These are phyloP conservation scores for Dasysyrphus tricinctus DNA, from an alignment of 2,888 invertebrate genomes.

Conservation along the genomic window DNA sequence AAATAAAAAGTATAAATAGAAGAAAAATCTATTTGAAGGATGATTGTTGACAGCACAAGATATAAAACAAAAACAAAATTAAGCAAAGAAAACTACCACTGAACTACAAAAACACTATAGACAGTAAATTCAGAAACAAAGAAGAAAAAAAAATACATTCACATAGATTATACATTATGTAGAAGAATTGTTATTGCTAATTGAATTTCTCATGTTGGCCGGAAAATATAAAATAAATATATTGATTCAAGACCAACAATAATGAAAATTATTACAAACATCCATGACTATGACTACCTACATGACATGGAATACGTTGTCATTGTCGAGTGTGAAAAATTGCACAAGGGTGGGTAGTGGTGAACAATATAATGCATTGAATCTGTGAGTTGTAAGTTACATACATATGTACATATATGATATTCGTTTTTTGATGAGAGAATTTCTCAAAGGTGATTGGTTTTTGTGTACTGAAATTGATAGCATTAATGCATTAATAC, in stretches of 20 bases:
- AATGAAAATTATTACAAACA: conserved; percentile 28
- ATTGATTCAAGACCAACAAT: conserved; percentile 33
- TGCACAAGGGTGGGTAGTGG: not conserved
- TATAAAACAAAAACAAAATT: not conserved
- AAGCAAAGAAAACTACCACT: conserved; percentile 31
- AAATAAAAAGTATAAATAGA: conserved; percentile 32
- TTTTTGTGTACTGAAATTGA: no score
- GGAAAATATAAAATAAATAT: conserved; percentile 27
- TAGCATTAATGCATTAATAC: no score
- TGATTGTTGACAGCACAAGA: conserved; percentile 30
- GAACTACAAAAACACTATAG: conserved; percentile 22
- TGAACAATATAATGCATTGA: not conserved
- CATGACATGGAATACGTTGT: not conserved
- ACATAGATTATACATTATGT: not conserved
- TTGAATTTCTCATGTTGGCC: conserved; percentile 47
- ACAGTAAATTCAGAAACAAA: not conserved
- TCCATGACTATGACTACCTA: not conserved
- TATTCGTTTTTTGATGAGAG: not conserved
- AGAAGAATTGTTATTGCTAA: conserved; percentile 37
- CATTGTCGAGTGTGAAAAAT: not conserved
- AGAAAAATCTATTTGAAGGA: conserved; percentile 6
- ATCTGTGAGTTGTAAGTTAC: not conserved
- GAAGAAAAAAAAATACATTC: not conserved
- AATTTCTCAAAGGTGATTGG: no score
- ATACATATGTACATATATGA: not conserved